Evolutionary conservation across 1,140 invertebrate genomes (phyloP).

Genomic region (Drosophila pectinifera): DNA sequence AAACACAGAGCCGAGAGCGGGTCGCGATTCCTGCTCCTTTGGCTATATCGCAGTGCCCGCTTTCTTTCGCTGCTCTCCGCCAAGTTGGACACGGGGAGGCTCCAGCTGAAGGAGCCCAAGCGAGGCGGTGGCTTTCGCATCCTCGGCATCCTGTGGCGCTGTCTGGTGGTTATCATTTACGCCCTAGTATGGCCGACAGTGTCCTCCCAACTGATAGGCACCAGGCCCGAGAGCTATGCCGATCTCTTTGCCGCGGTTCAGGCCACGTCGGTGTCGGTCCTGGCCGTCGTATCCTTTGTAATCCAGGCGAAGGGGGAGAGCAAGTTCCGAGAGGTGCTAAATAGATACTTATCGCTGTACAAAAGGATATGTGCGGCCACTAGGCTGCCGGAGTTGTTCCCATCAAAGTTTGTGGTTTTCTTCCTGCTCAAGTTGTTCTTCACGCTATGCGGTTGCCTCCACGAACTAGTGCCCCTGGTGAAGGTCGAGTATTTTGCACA

Average conservation of each 20-base stretch:
- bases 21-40: conserved; percentile 46
- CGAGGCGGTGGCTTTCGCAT: conserved; percentile 42
- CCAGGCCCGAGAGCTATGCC: conserved; percentile 43
- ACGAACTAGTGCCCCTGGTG: conserved; percentile 54
- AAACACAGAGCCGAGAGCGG: conserved; percentile 38
- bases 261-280: conserved; percentile 35
- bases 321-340: conserved; percentile 47
- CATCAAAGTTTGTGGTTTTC: conserved; percentile 44
- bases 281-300: conserved; percentile 60
- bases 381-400: conserved; percentile 28
- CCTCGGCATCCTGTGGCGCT: conserved; percentile 52
- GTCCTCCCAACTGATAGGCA: not conserved
- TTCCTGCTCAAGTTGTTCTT: conserved; percentile 49
- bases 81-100: conserved; percentile 25
- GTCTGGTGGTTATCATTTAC: conserved; percentile 52
- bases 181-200: conserved; percentile 28
- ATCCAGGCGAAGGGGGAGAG: conserved; percentile 49
- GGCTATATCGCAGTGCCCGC: conserved; percentile 51
- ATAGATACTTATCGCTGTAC: conserved; percentile 63
- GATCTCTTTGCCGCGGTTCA: conserved; percentile 49
- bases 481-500: not conserved
- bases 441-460: conserved; percentile 49
- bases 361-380: conserved; percentile 42
- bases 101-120: conserved; percentile 35
- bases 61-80: conserved; percentile 50